These are phyloP conservation scores for Diachasmimorpha longicaudata DNA, from an alignment of 1,140 invertebrate genomes.

Conservation along the genomic window DNA sequence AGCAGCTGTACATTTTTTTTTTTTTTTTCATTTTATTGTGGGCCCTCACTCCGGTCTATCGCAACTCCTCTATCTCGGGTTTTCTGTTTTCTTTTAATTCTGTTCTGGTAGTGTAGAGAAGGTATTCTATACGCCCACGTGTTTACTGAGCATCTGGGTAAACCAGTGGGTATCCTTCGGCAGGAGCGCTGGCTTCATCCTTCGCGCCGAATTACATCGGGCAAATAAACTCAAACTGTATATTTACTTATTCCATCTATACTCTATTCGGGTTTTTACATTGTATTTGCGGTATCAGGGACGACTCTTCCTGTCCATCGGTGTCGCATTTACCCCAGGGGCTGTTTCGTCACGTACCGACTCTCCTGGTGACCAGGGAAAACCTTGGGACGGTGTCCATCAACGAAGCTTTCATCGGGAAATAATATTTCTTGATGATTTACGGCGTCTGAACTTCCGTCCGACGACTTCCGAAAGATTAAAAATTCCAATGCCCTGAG, in stretches of 20 bases:
- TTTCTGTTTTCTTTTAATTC: slow-evolving; percentile 3
- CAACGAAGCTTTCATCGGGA: too few relatives aligned
- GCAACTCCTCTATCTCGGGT: slow-evolving; percentile 7
- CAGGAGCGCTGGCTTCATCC: background rate
- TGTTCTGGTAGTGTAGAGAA: background rate
- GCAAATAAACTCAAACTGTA: slow-evolving; percentile 22
- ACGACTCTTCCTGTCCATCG: too few relatives aligned
- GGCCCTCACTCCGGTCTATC: slow-evolving; percentile 3
- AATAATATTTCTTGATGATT: too few relatives aligned
- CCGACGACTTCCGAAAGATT: too few relatives aligned
- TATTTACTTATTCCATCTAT: too few relatives aligned
- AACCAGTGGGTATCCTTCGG: background rate
- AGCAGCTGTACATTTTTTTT: slow-evolving; percentile 28
- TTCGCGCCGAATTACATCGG: slow-evolving; percentile 27
- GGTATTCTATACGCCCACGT: background rate
- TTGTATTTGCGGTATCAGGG: too few relatives aligned
- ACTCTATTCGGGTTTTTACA: background rate
- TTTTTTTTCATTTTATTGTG: background rate
- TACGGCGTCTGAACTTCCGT: too few relatives aligned
- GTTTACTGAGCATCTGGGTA: slow-evolving; percentile 12
- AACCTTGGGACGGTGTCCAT: too few relatives aligned
- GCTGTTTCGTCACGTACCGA: too few relatives aligned
- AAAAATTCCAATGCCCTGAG: too few relatives aligned
- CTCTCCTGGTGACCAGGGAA: too few relatives aligned
- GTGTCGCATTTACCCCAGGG: too few relatives aligned